Evolutionary conservation across 2,888 invertebrate genomes (phyloP).

Genomic region (Arctia plantaginis): DNA sequence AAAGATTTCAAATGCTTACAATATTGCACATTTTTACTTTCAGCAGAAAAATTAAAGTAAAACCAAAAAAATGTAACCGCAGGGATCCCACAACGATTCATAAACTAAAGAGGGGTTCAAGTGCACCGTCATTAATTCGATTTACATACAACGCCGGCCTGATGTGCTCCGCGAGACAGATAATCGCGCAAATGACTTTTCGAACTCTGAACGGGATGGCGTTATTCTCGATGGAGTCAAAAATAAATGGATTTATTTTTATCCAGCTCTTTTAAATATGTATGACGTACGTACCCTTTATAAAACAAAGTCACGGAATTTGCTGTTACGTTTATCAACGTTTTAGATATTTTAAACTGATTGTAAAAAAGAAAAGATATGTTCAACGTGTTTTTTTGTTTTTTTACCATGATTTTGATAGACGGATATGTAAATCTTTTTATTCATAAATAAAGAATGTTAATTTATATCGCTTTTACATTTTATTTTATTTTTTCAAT

Average conservation of each 20-base stretch:
- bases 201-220: constrained; percentile 69
- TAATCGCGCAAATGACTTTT: constrained; percentile 83
- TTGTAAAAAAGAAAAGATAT: background rate
- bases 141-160: constrained; percentile 75
- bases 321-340: background rate
- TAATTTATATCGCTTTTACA: too few relatives aligned
- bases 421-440: background rate
- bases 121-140: constrained; percentile 78
- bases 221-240: constrained; percentile 55
- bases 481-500: too few relatives aligned
- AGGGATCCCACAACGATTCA: constrained; percentile 22
- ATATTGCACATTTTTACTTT: background rate
- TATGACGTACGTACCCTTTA: constrained; percentile 23
- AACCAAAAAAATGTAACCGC: background rate
- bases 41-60: background rate
- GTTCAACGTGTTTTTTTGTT: background rate
- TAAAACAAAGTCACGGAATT: background rate
- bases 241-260: constrained; percentile 36
- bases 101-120: constrained; percentile 63
- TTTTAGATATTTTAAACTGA: background rate
- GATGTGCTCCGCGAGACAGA: constrained; percentile 79
- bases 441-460: background rate
- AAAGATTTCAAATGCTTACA: background rate
- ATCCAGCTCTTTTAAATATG: background rate
- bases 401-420: too few relatives aligned